phyloP scores from a whole-genome alignment of 2,113 vertebrate species.

The Gulo gulo region DNA sequence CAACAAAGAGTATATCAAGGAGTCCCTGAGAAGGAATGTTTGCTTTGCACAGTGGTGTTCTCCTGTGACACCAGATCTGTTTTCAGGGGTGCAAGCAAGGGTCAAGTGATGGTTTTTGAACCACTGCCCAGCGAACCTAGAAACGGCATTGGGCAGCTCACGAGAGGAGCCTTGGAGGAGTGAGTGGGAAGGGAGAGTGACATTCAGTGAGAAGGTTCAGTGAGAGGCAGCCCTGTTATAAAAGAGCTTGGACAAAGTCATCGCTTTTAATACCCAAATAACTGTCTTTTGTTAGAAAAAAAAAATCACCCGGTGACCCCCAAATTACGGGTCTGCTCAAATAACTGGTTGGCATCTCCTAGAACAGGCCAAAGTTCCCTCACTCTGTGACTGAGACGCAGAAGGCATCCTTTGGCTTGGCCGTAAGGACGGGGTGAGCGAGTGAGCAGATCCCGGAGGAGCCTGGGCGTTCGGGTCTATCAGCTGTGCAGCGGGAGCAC shows the following conservation, averaged over 20 bases:
- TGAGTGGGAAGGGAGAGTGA: neutral
- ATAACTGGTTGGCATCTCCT: neutral
- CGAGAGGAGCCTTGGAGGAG: neutral
- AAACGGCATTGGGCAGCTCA: neutral
- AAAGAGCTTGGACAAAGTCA: neutral
- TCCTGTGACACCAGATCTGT: constrained; percentile 30
- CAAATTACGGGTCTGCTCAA: neutral
- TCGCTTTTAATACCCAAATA: neutral
- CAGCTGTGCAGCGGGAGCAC: neutral
- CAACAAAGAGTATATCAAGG: neutral
- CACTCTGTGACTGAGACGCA: neutral
- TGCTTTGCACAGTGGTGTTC: constrained; percentile 49
- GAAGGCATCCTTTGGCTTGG: neutral
- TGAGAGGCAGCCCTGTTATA: neutral
- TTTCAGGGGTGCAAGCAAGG: constrained; percentile 51
- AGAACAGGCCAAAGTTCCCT: neutral
- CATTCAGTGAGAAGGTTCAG: neutral
- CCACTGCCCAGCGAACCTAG: neutral
- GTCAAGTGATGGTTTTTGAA: constrained; percentile 64
- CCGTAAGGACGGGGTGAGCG: neutral
- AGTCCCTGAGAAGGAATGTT: neutral
- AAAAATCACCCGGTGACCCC: neutral
- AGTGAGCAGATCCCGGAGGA: neutral
- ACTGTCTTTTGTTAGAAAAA: neutral
- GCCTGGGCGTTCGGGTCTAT: neutral